Conservation (phyloP, 2,113 vertebrate genomes). For the Trogon surrucura region DNA sequence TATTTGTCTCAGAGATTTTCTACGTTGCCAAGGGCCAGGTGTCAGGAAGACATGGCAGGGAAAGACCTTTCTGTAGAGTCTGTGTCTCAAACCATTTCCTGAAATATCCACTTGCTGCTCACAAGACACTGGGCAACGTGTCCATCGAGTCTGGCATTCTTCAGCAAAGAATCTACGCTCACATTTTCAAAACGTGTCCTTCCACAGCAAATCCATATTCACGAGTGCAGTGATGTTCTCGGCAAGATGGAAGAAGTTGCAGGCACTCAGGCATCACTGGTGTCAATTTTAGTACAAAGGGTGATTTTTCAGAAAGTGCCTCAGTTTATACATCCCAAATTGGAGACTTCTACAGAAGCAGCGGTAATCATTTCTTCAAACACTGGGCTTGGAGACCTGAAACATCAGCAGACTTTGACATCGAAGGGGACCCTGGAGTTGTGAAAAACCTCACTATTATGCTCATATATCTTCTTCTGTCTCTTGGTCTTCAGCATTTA, state of each 20-base stretch:
- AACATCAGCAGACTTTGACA: neutral
- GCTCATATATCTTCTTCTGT: neutral
- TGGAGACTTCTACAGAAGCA: neutral
- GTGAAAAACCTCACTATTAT: neutral
- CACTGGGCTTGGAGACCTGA: too few relatives aligned
- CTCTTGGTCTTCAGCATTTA: neutral
- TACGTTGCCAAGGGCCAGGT: neutral
- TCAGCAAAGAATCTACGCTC: neutral
- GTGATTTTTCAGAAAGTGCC: neutral
- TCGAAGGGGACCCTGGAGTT: too few relatives aligned
- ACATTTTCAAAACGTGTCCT: neutral
- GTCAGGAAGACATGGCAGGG: neutral
- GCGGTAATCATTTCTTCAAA: accelerated
- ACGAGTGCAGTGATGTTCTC: accelerated
- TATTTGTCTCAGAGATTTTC: neutral
- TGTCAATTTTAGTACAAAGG: neutral
- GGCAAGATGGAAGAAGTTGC: neutral
- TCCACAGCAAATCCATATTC: neutral
- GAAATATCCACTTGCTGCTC: neutral
- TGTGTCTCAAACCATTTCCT: neutral
- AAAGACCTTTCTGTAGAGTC: neutral
- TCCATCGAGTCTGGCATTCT: neutral
- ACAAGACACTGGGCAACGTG: neutral
- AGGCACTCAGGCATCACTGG: neutral
- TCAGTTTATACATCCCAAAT: neutral